A percentile compares a stretch with the other conserved stretches of the same genome.
These are phyloP conservation scores for Oxyruncus cristatus DNA, from an alignment of 2,113 vertebrate genomes.

Conservation along the genomic window DNA sequence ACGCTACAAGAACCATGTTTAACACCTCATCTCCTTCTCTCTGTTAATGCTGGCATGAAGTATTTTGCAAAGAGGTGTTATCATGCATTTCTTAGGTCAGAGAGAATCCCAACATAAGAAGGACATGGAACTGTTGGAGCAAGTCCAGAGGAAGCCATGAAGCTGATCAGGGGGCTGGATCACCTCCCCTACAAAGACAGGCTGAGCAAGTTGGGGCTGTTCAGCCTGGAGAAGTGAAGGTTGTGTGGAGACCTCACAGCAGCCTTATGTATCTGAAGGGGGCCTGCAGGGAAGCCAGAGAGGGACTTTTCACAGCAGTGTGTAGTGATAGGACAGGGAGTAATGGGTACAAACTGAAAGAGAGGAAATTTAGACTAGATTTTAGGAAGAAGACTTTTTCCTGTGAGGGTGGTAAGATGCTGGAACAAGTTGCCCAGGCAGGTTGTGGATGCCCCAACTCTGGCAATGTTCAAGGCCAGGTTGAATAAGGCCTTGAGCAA, in stretches of 20 bases:
- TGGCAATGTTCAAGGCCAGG: neutral
- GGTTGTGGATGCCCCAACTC: neutral
- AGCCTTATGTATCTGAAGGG: neutral
- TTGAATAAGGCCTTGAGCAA: neutral
- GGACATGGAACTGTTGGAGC: neutral
- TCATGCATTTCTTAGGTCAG: neutral
- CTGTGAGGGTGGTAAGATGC: neutral
- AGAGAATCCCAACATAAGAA: neutral
- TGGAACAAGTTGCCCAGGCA: neutral
- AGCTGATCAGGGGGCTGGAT: neutral
- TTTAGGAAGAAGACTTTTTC: neutral
- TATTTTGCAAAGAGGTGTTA: neutral
- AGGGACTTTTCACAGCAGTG: neutral
- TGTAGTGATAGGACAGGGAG: neutral
- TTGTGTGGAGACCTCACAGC: neutral
- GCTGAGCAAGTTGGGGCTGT: neutral
- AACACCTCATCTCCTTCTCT: fast-evolving
- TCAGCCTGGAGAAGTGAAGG: neutral
- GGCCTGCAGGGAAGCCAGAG: neutral
- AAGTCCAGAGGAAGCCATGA: neutral
- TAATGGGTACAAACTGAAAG: neutral
- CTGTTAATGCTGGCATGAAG: fast-evolving
- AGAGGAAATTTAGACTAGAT: neutral
- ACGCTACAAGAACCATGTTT: fast-evolving
- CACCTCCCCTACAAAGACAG: neutral